phyloP scores from a whole-genome alignment of 2,888 invertebrate genomes.

The Calephelis perditalis region DNA sequence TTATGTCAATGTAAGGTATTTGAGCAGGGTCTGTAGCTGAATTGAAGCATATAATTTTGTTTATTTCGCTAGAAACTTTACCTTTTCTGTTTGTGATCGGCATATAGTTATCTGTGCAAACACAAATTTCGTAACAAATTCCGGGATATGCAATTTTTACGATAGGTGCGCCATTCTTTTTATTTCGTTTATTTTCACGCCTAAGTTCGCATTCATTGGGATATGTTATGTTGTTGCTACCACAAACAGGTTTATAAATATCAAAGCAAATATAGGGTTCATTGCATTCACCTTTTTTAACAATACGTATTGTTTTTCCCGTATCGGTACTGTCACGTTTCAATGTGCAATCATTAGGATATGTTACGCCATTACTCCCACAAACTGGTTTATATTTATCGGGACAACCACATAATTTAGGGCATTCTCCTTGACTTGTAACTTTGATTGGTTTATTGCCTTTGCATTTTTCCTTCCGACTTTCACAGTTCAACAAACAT shows the following conservation, averaged over 20 bases:
- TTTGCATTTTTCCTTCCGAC: too few species aligned
- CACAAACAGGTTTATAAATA: not conserved
- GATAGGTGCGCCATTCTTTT: not conserved
- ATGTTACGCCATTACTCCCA: too few species aligned
- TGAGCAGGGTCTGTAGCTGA: not conserved
- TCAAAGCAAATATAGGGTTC: too few species aligned
- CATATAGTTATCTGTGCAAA: conserved; percentile 21
- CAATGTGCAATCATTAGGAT: too few species aligned
- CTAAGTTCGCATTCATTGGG: not conserved
- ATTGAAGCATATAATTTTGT: not conserved
- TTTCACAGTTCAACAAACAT: conserved; percentile 27
- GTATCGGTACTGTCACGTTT: too few species aligned
- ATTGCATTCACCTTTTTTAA: too few species aligned
- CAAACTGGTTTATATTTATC: too few species aligned
- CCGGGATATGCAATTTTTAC: conserved; percentile 11
- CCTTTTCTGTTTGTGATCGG: not conserved
- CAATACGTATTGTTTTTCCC: too few species aligned
- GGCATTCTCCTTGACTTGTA: too few species aligned
- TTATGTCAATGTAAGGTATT: not conserved
- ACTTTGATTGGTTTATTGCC: too few species aligned
- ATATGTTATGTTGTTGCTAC: not conserved
- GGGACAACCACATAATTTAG: too few species aligned
- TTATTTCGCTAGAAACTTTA: not conserved
- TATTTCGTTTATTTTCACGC: conserved; percentile 18
- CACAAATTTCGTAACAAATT: conserved; percentile 25